Evolutionary conservation across 2,797 vertebrate species (phyloP).

Genomic region (Intellagama lesueurii): DNA sequence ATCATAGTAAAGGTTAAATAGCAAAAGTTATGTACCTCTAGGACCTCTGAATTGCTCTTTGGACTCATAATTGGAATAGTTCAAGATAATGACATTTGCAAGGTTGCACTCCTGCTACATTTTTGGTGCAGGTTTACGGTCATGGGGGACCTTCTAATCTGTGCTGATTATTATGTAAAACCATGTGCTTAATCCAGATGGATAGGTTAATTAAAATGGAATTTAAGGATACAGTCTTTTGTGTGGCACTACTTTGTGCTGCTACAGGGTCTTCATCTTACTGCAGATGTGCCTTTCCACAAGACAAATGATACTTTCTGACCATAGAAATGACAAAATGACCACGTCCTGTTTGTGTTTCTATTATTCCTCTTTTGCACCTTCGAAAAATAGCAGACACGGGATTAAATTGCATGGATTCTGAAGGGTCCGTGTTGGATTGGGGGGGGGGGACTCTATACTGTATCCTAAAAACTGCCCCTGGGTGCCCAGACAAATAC

Average conservation of each 20-base stretch:
- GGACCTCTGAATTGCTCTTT: background rate
- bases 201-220: background rate
- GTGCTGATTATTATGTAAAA: background rate
- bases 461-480: no score
- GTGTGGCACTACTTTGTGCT: background rate
- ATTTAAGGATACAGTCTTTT: background rate
- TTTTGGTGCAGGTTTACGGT: background rate
- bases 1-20: no score
- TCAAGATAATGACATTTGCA: background rate
- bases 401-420: no score
- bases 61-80: background rate
- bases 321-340: background rate
- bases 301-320: background rate
- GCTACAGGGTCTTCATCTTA: background rate
- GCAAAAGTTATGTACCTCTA: no score
- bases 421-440: no score
- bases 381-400: background rate
- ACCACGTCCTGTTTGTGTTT: background rate
- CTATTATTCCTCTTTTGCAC: background rate
- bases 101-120: background rate
- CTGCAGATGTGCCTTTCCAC: background rate
- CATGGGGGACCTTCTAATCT: background rate
- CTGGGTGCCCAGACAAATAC: no score
- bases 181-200: background rate
- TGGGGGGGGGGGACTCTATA: no score